A percentile compares a stretch with the other conserved stretches of the same genome.
These are phyloP conservation scores for Umimayanthus chanpuru DNA, from an alignment of 92 coral and sea anemone genomes.

Conservation along the genomic window DNA sequence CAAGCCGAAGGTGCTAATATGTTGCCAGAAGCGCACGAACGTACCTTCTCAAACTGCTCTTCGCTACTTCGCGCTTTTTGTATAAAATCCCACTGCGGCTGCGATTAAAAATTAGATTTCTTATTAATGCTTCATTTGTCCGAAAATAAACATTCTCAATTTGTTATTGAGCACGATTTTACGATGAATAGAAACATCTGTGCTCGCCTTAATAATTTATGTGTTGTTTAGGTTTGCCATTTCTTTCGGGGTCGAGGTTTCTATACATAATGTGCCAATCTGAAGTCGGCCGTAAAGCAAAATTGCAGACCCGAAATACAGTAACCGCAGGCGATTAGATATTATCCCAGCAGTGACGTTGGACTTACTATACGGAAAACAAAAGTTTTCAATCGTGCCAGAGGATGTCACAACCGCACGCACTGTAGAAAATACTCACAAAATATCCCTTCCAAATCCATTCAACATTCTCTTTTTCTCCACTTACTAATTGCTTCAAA, in stretches of 20 bases:
- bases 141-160: constrained; percentile 35
- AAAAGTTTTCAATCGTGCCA: not conserved
- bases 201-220: constrained; percentile 75
- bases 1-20: constrained; percentile 32
- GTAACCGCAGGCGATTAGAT: constrained; percentile 42
- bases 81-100: not conserved
- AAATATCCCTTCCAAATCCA: not conserved
- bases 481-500: constrained; percentile 17
- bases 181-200: constrained; percentile 72
- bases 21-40: constrained; percentile 29
- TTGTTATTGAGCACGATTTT: constrained; percentile 64
- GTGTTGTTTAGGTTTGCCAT: constrained; percentile 59
- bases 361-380: not conserved
- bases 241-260: constrained; percentile 26
- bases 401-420: constrained; percentile 3
- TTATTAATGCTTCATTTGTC: constrained; percentile 16
- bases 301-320: constrained; percentile 4
- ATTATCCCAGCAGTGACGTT: constrained; percentile 29
- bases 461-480: not conserved
- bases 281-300: constrained; percentile 30
- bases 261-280: constrained; percentile 8
- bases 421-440: not conserved
- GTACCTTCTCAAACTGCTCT: not conserved
- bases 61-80: not conserved
- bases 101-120: not conserved